Evolutionary conservation across 2,113 vertebrate genomes (phyloP), one percentile per base, ranked within the genome.

Genomic region (Eubucco bourcierii): DNA sequence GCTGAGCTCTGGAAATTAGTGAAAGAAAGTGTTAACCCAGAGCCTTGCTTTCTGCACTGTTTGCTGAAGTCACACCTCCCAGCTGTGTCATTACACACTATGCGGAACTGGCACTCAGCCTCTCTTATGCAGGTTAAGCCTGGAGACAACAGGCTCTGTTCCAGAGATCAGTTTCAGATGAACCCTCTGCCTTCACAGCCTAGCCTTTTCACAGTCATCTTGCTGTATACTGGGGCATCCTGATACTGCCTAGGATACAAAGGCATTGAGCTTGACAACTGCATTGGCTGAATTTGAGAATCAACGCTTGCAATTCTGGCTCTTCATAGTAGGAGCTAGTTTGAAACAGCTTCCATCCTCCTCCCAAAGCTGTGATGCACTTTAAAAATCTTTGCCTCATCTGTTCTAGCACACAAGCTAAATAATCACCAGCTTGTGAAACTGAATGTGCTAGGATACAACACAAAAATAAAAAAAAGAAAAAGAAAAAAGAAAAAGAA

Each of bases 21-120:
- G 31, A 76, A 84, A 76, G 17, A 20, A 25, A 58, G 70, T 2
- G 34, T 29, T 84, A 87, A 84, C 56, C 31, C 74, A 84, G 47
- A 58, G 55, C 21, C 29, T 29, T 46, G 74, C 64, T 87, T 82
- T 52, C 87, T 74, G 88, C 90, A 67, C 80, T 12, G 28, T 15
- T 12, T 84, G 84, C 74, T 71, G 83, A 68, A 82, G 84, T 66
- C 86, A 33, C 80, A 31, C 27, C 88, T 74, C 86, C 23, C 65
- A 81, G 88, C 90, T 58, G 3, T 59, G 77, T 8, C 83, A 20
- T 12, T 39, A 41, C 81, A 56, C 19, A 9, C 37, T 7, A 44
- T 27, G 59, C 20, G 1, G 73, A 81, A 13, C 88, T 90, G 95
- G 92, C 95, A 90, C 90, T 27, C 41, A 64, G 92, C 84, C 84